A percentile compares a stretch with the other conserved stretches of the same genome.
Evolutionary conservation across 2,113 vertebrate species (phyloP).

Genomic region (Myotis lucifugus): DNA sequence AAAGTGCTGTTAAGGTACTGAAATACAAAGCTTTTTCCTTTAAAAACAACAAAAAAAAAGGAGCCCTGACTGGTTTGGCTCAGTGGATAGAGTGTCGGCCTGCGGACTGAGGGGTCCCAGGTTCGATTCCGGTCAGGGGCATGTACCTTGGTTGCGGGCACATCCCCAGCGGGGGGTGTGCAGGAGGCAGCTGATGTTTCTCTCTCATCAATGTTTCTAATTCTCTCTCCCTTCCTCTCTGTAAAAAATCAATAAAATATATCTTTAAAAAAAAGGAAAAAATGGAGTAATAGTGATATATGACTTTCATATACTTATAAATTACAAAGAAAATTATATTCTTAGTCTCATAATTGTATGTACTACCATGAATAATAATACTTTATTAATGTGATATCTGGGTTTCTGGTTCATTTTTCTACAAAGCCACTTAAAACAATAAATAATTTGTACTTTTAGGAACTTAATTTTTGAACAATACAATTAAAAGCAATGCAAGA

Average conservation of each 20-base stretch:
- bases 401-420: slow-evolving; percentile 30
- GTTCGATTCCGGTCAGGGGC: too few relatives aligned
- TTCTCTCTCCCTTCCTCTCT: too few relatives aligned
- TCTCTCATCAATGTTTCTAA: too few relatives aligned
- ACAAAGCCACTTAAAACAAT: slow-evolving; percentile 20
- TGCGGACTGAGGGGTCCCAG: too few relatives aligned
- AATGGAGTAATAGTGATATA: background rate
- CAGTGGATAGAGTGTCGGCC: too few relatives aligned
- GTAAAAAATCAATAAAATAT: too few relatives aligned
- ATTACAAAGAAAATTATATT: background rate
- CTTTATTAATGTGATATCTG: background rate
- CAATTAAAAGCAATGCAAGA: slow-evolving; percentile 26
- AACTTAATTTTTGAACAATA: background rate
- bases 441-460: background rate
- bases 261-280: background rate
- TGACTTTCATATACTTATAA: background rate
- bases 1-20: background rate
- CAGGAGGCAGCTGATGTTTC: too few relatives aligned
- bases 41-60: background rate
- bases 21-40: background rate
- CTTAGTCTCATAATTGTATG: background rate
- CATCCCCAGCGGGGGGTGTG: too few relatives aligned
- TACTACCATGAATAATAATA: slow-evolving; percentile 2
- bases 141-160: too few relatives aligned
- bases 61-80: too few relatives aligned